Conservation (phyloP, 2,113 vertebrate species). For the Myotis yumanensis region DNA sequence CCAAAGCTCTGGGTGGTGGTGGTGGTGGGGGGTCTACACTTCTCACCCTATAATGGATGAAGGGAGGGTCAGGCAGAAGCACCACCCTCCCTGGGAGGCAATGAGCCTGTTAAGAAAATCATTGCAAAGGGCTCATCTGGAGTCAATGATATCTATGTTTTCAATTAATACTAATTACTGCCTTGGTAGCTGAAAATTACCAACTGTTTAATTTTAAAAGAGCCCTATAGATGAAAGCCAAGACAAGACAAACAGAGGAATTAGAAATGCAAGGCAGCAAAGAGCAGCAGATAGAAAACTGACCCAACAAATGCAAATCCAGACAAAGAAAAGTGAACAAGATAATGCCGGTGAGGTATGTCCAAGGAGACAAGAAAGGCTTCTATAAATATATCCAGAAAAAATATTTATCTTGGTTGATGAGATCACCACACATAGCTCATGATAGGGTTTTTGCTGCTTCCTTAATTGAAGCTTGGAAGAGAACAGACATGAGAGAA, state of each 20-base stretch:
- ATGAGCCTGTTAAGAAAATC: not conserved
- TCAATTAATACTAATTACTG: not conserved
- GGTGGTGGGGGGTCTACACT: not conserved
- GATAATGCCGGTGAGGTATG: not conserved
- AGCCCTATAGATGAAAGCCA: not conserved
- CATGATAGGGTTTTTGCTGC: conserved; percentile 48
- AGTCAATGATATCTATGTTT: not conserved
- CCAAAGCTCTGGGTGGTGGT: not conserved
- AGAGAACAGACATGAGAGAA: conserved; percentile 42
- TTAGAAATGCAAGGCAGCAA: not conserved
- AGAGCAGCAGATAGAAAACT: not conserved
- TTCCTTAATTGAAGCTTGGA: conserved; percentile 60
- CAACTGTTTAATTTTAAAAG: conserved; percentile 1
- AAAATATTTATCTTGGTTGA: conserved; percentile 63
- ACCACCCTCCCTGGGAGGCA: not conserved
- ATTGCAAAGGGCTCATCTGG: not conserved
- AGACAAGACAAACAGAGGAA: conserved; percentile 39
- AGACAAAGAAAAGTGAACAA: conserved; percentile 44
- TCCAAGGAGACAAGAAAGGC: conserved; percentile 49
- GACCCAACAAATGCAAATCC: not conserved
- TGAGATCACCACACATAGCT: conserved; percentile 67
- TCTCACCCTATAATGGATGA: no score
- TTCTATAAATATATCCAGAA: conserved; percentile 67
- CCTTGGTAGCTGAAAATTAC: conserved; percentile 30
- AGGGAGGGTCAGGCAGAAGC: not conserved